A percentile compares a stretch with the other conserved stretches of the same genome.
Conservation (phyloP, 2,797 vertebrate genomes). For the Sebastes umbrosus region DNA sequence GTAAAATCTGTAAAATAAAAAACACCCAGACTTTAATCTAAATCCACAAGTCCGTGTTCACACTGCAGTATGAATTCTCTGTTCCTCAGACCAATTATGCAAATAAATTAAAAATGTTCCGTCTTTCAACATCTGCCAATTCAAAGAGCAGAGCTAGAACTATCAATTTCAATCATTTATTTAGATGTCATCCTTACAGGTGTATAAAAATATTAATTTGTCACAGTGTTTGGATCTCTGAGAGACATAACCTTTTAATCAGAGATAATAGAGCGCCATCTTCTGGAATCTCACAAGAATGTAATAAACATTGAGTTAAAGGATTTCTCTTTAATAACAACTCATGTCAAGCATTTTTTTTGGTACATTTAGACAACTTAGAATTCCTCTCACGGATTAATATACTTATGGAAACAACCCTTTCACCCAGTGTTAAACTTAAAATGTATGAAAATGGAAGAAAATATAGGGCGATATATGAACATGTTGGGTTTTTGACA, state of each 20-base stretch:
- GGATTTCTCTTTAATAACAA: neutral
- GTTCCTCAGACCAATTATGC: neutral
- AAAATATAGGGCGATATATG: slow-evolving; percentile 10
- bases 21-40: neutral
- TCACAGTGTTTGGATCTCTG: neutral
- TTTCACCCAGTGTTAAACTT: slow-evolving; percentile 27
- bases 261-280: slow-evolving; percentile 50
- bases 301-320: neutral
- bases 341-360: neutral
- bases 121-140: neutral
- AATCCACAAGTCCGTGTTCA: neutral
- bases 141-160: neutral
- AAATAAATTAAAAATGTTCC: neutral
- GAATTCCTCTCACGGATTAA: neutral
- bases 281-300: slow-evolving; percentile 56
- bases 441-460: slow-evolving; percentile 13
- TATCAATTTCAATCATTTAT: slow-evolving; percentile 6
- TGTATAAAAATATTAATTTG: slow-evolving; percentile 30
- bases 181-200: slow-evolving; percentile 5
- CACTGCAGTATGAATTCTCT: neutral
- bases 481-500: neutral
- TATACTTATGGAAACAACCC: neutral
- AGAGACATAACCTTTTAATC: slow-evolving; percentile 1
- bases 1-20: neutral
- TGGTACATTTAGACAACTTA: slow-evolving; percentile 36